Conservation (phyloP, 1,140 invertebrate species). For the Cardiocondyla obscurior region DNA sequence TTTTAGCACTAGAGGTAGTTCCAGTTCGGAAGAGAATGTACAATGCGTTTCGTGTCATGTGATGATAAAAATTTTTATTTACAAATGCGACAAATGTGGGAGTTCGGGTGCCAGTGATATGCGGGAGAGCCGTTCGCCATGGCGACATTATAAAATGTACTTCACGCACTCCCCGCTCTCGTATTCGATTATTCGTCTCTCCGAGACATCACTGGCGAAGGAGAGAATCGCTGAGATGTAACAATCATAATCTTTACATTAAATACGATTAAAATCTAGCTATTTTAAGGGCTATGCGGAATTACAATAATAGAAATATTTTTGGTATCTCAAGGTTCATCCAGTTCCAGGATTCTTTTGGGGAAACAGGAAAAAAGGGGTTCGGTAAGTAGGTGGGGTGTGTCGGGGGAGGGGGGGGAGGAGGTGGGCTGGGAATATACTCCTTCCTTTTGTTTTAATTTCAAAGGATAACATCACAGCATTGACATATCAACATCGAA, state of each 20-base stretch:
- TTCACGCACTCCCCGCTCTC: neutral
- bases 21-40: neutral
- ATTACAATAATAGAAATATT: conserved; percentile 77
- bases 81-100: conserved; percentile 83
- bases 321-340: conserved; percentile 60
- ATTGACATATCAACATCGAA: conserved; percentile 82
- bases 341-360: conserved; percentile 30
- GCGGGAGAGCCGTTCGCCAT: conserved; percentile 69
- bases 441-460: conserved; percentile 69
- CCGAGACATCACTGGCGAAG: conserved; percentile 74
- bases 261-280: conserved; percentile 80
- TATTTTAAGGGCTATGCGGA: conserved; percentile 77
- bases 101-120: conserved; percentile 80
- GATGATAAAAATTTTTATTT: conserved; percentile 84
- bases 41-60: conserved; percentile 64
- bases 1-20: neutral
- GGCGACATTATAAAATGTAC: conserved; percentile 28
- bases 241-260: conserved; percentile 81
- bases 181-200: conserved; percentile 53
- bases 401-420: too few relatives aligned
- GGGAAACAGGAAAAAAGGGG: neutral
- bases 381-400: conserved; percentile 26
- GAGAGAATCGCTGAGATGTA: conserved; percentile 79
- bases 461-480: conserved; percentile 83
- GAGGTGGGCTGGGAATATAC: conserved; percentile 61